phyloP scores from a whole-genome alignment of 1,140 invertebrate genomes.

The Oscheius sp. region DNA sequence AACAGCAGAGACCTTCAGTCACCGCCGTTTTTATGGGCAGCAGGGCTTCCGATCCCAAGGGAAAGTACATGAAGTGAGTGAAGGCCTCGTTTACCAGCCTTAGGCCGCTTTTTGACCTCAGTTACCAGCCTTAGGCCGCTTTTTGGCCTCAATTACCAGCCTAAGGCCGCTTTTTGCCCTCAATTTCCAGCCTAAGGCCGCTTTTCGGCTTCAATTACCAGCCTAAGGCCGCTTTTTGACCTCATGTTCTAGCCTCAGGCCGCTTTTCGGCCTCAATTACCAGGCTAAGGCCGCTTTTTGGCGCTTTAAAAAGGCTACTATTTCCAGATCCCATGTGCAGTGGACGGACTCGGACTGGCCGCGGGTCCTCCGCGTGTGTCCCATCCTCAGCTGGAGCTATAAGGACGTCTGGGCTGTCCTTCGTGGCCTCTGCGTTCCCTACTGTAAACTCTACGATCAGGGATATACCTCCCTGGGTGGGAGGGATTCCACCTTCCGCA shows the following conservation, averaged over 20 bases:
- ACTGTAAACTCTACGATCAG: conserved; percentile 34
- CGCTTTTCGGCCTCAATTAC: too few species aligned
- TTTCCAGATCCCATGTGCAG: conserved; percentile 20
- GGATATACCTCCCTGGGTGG: conserved; percentile 35
- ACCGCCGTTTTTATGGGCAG: conserved; percentile 34
- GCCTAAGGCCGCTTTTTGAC: too few species aligned
- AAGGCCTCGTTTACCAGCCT: background rate
- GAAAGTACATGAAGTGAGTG: conserved; percentile 38
- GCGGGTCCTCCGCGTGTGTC: conserved; percentile 26
- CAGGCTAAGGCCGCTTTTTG: too few species aligned
- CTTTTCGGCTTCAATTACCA: too few species aligned
- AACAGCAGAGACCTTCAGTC: conserved; percentile 16
- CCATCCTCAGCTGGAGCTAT: conserved; percentile 34
- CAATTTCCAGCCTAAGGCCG: too few species aligned
- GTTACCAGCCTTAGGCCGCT: too few species aligned
- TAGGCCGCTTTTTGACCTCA: too few species aligned
- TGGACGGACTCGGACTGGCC: conserved; percentile 37
- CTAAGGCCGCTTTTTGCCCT: too few species aligned
- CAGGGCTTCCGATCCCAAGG: conserved; percentile 27
- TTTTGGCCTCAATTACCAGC: too few species aligned
- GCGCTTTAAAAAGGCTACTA: background rate
- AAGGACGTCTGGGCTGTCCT: conserved; percentile 29
- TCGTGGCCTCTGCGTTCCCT: conserved; percentile 26
- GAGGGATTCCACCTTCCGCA: conserved; percentile 13
- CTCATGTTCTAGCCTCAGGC: too few species aligned